phyloP scores from a whole-genome alignment of 2,797 vertebrate species.

The Bothrops alternatus region DNA sequence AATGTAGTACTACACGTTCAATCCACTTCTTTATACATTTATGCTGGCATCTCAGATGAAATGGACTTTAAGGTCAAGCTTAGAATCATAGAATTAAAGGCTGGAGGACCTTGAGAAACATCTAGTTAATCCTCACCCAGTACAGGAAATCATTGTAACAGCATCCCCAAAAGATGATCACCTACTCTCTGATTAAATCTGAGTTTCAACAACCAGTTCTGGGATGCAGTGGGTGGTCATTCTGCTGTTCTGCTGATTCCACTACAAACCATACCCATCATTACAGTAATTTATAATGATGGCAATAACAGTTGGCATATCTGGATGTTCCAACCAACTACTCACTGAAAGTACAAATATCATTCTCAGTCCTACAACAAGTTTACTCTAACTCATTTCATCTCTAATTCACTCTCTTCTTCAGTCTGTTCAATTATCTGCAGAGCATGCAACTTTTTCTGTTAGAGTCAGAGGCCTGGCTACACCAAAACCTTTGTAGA shows the following conservation, averaged over 20 bases:
- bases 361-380: neutral
- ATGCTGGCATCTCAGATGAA: neutral
- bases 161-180: neutral
- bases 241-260: neutral
- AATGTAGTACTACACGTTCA: neutral
- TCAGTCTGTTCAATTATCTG: neutral
- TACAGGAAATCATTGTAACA: neutral
- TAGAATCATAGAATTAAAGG: neutral
- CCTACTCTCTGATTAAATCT: neutral
- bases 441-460: neutral
- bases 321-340: neutral
- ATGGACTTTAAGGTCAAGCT: neutral
- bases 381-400: neutral
- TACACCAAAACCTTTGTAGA: neutral
- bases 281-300: neutral
- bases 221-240: neutral
- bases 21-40: neutral
- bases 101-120: neutral
- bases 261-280: neutral
- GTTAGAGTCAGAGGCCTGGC: neutral
- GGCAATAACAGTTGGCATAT: neutral
- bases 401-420: neutral
- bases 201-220: neutral
- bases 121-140: neutral
- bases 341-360: neutral